Base-by-base conservation (phyloP, 2,113 vertebrate genomes). In the Leptobrachium leishanense region DNA sequence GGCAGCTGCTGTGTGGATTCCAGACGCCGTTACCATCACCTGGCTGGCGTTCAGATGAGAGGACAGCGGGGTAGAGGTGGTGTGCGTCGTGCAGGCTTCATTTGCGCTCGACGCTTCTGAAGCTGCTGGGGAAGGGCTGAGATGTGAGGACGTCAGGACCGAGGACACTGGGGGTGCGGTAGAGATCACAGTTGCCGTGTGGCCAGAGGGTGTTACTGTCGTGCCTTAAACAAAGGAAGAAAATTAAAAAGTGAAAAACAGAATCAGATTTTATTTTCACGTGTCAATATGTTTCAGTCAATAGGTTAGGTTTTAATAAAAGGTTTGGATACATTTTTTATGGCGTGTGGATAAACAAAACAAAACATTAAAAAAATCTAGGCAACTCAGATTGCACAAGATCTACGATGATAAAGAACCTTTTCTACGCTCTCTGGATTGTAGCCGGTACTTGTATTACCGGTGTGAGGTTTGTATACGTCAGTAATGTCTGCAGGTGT, bases 121-220 rank as follows among this genome's bases (percentile, higher is more conserved):
- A 81, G 92, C 87, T 4, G 93, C 93, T 12, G 94, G 94, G 65
- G 96, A 95, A 66, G 96, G 95, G 76, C 95, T 99, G 82, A 95
- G 84, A 40, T 96, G 94, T 0, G 95, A 95, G n/a, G 97, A 94
- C 50, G 95, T 90, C 82, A 92, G 89, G 76, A 92, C 90, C 0
- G 95, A 92, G 82, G 95, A 89, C 46, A 94, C 87, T 9, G 95
- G 89, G 41, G 97, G 95, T 39, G 95, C 90, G 6, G 95, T 93
- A 83, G 97, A 98, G 86, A 99, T 98, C 89, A 98, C 96, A 0
- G 98, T 96, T 5, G 96, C 93, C 0, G 96, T 95, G 89, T 94
- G 96, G 87, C 94, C 92, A 72, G 93, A 93, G 81, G 88, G 88
- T 82, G 94, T 92, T 82, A 93, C 95, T 83, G 96, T 94, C 71